Conservation (phyloP, 2,113 vertebrate species). For the Fulica atra region DNA sequence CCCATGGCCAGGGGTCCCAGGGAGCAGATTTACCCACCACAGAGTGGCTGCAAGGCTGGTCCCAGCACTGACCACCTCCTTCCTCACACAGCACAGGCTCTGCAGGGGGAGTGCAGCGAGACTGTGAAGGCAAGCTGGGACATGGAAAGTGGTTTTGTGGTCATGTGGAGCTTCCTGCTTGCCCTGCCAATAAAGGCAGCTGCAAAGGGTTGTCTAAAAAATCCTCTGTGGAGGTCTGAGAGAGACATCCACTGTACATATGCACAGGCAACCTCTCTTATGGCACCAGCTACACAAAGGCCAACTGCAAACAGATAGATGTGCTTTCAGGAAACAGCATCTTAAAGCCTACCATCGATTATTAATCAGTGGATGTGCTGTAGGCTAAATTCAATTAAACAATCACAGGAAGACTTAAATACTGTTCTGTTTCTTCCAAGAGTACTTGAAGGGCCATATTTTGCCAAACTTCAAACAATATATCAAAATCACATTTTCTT, state of each 20-base stretch:
- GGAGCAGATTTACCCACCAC: rapidly evolving
- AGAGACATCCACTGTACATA: rapidly evolving
- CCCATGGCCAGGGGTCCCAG: rapidly evolving
- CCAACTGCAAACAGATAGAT: neutral
- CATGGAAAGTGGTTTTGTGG: rapidly evolving
- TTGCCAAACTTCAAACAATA: neutral
- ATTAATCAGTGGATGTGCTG: neutral
- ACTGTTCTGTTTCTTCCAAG: neutral
- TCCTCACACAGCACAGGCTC: neutral
- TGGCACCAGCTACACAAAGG: neutral
- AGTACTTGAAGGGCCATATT: neutral
- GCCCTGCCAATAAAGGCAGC: neutral
- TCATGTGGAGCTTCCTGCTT: neutral
- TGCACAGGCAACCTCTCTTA: neutral
- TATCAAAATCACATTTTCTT: neutral
- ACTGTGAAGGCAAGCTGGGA: rapidly evolving
- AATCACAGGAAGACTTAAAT: neutral
- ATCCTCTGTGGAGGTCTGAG: neutral
- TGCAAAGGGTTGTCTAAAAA: neutral
- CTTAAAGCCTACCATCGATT: neutral
- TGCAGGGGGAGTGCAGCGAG: rapidly evolving
- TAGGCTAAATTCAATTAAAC: neutral
- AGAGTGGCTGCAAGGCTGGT: too few species aligned
- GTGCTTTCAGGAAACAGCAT: rapidly evolving
- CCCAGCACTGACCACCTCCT: neutral